Conservation (phyloP, 2,113 vertebrate species). For the Trogon melanurus region DNA sequence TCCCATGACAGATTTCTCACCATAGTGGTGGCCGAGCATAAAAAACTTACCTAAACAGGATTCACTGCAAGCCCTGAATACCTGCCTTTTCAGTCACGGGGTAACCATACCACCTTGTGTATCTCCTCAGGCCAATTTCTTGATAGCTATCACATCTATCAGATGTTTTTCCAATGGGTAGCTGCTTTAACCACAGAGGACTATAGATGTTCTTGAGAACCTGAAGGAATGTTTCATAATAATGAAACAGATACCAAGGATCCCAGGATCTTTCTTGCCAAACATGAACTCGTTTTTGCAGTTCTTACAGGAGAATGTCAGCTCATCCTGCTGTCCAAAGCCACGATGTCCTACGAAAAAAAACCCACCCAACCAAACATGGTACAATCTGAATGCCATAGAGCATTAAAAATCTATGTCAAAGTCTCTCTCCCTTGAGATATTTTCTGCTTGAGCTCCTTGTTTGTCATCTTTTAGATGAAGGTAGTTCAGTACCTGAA, state of each 20-base stretch:
- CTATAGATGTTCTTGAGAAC: background rate
- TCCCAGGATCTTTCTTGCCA: background rate
- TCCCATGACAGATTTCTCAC: background rate
- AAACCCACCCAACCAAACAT: background rate
- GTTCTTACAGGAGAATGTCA: background rate
- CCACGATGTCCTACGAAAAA: background rate
- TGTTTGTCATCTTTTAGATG: background rate
- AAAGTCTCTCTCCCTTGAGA: background rate
- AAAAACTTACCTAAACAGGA: background rate
- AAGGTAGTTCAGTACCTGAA: background rate
- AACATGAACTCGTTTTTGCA: background rate
- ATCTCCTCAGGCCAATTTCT: background rate
- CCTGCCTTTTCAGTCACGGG: background rate
- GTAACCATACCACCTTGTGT: background rate
- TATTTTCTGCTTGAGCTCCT: background rate
- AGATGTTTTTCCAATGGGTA: background rate
- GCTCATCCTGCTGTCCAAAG: background rate
- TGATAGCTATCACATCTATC: background rate
- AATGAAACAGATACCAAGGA: background rate
- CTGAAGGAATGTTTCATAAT: background rate
- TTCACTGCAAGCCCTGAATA: background rate
- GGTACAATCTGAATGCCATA: background rate
- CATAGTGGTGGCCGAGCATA: background rate
- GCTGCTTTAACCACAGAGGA: background rate
- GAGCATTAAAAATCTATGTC: background rate